A percentile compares a stretch with the other conserved stretches of the same genome.
Conservation (phyloP, 2,113 vertebrate species). For the Coryphaenoides rupestris region DNA sequence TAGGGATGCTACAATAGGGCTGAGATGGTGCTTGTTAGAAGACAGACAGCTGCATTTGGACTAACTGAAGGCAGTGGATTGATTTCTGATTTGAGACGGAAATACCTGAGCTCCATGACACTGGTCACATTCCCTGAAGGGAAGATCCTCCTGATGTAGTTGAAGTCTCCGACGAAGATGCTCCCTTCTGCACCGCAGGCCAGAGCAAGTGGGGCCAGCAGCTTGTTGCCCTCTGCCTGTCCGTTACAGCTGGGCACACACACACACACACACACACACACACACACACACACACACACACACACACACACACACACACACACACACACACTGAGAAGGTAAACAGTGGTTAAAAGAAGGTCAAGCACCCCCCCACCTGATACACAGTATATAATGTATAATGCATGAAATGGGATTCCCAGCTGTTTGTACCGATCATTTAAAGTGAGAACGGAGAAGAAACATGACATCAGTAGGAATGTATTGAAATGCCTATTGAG, state of each 20-base stretch:
- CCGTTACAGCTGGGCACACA: constrained; percentile 78
- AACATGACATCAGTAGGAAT: too few species aligned
- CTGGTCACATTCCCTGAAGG: constrained; percentile 97
- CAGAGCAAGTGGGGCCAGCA: constrained; percentile 89
- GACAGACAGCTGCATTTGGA: too few species aligned
- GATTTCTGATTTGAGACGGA: too few species aligned
- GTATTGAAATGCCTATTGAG: too few species aligned
- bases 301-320: background rate
- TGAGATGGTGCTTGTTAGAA: too few species aligned
- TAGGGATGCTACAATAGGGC: too few species aligned
- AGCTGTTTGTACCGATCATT: too few species aligned
- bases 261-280: too few species aligned
- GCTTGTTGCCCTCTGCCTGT: constrained; percentile 95
- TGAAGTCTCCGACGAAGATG: constrained; percentile 96
- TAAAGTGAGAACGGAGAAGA: too few species aligned
- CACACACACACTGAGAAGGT: background rate
- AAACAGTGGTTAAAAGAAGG: background rate
- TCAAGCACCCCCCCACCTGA: background rate
- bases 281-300: background rate
- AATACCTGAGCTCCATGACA: constrained; percentile 92
- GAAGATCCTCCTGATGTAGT: constrained; percentile 95
- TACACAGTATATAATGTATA: background rate
- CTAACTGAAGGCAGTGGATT: too few species aligned
- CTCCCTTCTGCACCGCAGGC: constrained; percentile 94
- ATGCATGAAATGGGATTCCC: background rate